Conservation (phyloP, 1,140 invertebrate genomes). For the Brachionus rubens region DNA sequence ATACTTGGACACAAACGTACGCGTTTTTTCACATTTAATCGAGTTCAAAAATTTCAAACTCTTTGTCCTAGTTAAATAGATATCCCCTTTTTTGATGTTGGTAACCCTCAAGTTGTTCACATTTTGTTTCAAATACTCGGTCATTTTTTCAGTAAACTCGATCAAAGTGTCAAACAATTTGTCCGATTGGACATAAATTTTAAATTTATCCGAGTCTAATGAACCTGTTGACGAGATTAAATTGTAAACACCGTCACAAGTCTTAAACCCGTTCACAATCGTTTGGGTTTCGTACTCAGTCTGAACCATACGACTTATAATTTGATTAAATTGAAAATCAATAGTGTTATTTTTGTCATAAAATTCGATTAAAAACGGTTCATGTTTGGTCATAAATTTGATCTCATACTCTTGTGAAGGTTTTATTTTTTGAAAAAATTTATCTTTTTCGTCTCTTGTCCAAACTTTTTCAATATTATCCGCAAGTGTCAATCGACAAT, state of each 20-base stretch:
- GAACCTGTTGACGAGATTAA: neutral
- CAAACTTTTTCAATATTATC: conserved; percentile 44
- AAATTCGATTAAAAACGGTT: conserved; percentile 27
- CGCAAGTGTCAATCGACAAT: conserved; percentile 35
- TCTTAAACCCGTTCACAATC: neutral
- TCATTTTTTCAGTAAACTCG: neutral
- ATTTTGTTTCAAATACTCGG: neutral
- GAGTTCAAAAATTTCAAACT: neutral
- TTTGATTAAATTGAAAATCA: conserved; percentile 43
- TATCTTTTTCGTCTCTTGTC: conserved; percentile 40
- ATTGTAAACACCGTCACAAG: neutral
- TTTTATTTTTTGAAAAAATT: conserved; percentile 21
- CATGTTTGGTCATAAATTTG: neutral
- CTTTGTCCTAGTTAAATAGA: neutral
- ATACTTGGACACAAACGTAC: neutral
- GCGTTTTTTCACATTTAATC: neutral
- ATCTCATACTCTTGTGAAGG: conserved; percentile 15
- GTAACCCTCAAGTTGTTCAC: neutral
- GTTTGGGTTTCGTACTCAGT: neutral
- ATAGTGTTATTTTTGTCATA: conserved; percentile 34
- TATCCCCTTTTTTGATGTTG: neutral
- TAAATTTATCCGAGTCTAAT: neutral
- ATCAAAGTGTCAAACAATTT: neutral
- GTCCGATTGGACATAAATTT: neutral
- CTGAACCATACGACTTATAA: neutral